Percentiles rank a stretch among this genome's conserved stretches.
phyloP scores from a whole-genome alignment of 1,140 invertebrate genomes.

The Drosophila navojoa region DNA sequence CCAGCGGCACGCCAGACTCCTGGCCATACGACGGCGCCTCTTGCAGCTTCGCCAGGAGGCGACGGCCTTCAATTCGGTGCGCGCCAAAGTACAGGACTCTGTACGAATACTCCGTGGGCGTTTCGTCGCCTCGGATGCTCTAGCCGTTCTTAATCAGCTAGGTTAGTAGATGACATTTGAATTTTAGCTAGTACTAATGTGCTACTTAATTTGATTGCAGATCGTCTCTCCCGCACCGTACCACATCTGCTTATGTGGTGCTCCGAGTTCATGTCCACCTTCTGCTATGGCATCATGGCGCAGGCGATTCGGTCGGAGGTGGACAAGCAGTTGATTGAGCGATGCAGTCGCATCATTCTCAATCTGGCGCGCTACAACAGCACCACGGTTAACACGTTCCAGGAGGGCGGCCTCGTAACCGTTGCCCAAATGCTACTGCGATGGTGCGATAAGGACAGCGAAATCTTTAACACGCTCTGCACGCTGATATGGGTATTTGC shows the following conservation, averaged over 20 bases:
- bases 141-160: slow-evolving; percentile 65
- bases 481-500: slow-evolving; percentile 88
- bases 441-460: slow-evolving; percentile 87
- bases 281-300: slow-evolving; percentile 83
- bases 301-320: slow-evolving; percentile 83
- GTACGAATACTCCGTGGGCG: slow-evolving; percentile 69
- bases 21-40: slow-evolving; percentile 84
- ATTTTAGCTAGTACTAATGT: background rate
- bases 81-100: slow-evolving; percentile 61
- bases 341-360: slow-evolving; percentile 81
- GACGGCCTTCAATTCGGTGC: slow-evolving; percentile 84
- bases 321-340: slow-evolving; percentile 82
- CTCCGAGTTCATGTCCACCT: slow-evolving; percentile 77
- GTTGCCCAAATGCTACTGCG: slow-evolving; percentile 85
- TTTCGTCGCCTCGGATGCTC: slow-evolving; percentile 66
- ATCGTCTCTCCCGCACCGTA: slow-evolving; percentile 78
- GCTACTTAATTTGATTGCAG: slow-evolving; percentile 31
- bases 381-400: slow-evolving; percentile 73
- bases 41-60: slow-evolving; percentile 84
- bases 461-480: slow-evolving; percentile 86
- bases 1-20: slow-evolving; percentile 67
- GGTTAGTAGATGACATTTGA: slow-evolving; percentile 51
- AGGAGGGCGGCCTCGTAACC: slow-evolving; percentile 75
- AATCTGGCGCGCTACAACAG: slow-evolving; percentile 81
- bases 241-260: slow-evolving; percentile 78